Evolutionary conservation across 2,888 invertebrate genomes (phyloP).

Genomic region (Epiperipatus broadwayi): DNA sequence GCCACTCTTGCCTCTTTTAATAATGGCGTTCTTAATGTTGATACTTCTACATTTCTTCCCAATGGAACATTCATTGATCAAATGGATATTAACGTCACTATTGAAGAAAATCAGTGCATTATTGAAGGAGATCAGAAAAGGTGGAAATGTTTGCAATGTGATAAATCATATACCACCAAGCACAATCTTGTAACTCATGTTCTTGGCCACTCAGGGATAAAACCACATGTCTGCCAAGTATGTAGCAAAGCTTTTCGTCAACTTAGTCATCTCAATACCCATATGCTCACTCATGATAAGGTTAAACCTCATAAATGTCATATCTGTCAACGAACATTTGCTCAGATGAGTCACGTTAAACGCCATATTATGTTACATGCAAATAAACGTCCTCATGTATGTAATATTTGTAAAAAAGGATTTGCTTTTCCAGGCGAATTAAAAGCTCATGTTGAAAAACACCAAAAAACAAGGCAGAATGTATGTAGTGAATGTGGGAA

Average conservation of each 20-base stretch:
- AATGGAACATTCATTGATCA: too few species aligned
- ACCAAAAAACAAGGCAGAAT: too few species aligned
- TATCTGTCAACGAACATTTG: constrained; percentile 26
- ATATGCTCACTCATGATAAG: constrained; percentile 26
- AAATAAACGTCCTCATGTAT: constrained; percentile 22
- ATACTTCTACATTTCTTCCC: too few species aligned
- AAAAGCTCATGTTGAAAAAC: constrained; percentile 23
- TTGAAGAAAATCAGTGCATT: constrained; percentile 25
- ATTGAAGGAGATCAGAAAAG: constrained; percentile 24
- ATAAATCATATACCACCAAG: constrained; percentile 28
- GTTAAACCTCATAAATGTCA: constrained; percentile 23
- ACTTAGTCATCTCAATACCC: constrained; percentile 27
- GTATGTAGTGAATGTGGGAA: constrained; percentile 22
- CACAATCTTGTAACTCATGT: constrained; percentile 28
- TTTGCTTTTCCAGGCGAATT: constrained; percentile 26
- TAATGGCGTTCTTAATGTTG: too few species aligned
- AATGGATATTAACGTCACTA: constrained; percentile 23
- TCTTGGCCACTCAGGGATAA: constrained; percentile 26
- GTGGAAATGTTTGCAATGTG: constrained; percentile 27
- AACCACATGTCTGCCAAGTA: constrained; percentile 26
- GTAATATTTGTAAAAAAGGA: constrained; percentile 24
- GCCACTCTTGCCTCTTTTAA: too few species aligned
- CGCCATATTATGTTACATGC: constrained; percentile 26
- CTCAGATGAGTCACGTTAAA: constrained; percentile 27
- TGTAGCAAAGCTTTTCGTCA: constrained; percentile 29